Evolutionary conservation across 2,797 vertebrate species (phyloP), one percentile per base, ranked within the genome.

Genomic region (Periophthalmus magnuspinnatus): DNA sequence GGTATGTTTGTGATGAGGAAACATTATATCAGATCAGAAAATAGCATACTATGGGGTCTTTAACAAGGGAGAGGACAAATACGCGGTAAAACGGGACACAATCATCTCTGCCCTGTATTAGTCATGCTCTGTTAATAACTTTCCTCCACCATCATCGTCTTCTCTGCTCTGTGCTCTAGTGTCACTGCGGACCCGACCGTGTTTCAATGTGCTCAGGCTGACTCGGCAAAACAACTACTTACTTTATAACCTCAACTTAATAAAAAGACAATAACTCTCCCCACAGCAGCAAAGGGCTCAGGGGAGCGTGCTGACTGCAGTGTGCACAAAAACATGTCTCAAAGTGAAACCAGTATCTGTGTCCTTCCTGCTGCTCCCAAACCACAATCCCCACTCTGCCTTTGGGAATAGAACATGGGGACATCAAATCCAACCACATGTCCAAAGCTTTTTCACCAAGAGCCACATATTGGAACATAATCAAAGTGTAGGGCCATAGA

Each of bases 221-320:
- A 63, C 36, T 63, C 61, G 6, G 61, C 61, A 63, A 22, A 61
- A 61, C 34, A 22, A 9, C 34, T 41, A 62, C 60, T 38, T 62
- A 62, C 21, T 62, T 62, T 38, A 41, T 41, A 21, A 62, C 60
- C 36, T 14, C 38, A 64, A 28, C 61, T 47, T 64, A 47, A 64
- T 47, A 64, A 64, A 28, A 64, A 60, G 19, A 63, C n/a, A 45
- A 63, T 45, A 63, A 63, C 38, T 63, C 61, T 47, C 21, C 21
- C 38, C 47, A n/a, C 41, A 22, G 22, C 61, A 64, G 61, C 22
- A 21, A 9, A 16, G 61, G 61, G 38, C 61, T 22, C 61, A 24
- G 22, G 38, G 34, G 59, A n/a, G 36, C 11, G 32, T 13, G 34
- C 36, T 41, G 60, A 62, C 60, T 36, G 36, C 10, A 22, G 60